phyloP scores from a whole-genome alignment of 2,888 invertebrate genomes.

The Calliphora vomitoria region DNA sequence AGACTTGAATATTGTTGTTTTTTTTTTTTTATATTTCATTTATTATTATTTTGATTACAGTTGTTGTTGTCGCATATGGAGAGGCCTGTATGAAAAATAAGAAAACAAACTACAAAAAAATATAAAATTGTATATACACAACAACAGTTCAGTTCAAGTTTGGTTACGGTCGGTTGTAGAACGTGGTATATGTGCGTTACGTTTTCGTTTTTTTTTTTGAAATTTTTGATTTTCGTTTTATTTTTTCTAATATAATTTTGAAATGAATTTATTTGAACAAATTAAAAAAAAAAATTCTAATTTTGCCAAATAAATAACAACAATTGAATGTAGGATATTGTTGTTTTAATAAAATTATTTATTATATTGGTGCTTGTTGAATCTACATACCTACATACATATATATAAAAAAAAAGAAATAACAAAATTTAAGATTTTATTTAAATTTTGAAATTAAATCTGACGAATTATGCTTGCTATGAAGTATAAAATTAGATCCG shows the following conservation, averaged over 20 bases:
- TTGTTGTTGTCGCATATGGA: slow-evolving; percentile 37
- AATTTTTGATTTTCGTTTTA: slow-evolving; percentile 31
- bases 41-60: slow-evolving; percentile 37
- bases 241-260: slow-evolving; percentile 36
- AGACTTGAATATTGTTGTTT: slow-evolving; percentile 44
- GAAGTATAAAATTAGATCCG: slow-evolving; percentile 10
- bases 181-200: slow-evolving; percentile 57
- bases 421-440: slow-evolving; percentile 26
- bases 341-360: slow-evolving; percentile 15
- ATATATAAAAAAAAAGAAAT: not conserved
- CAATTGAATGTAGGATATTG: slow-evolving; percentile 42
- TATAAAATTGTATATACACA: slow-evolving; percentile 40
- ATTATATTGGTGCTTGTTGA: not conserved
- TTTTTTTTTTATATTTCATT: not conserved
- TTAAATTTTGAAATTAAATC: slow-evolving; percentile 30
- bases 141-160: slow-evolving; percentile 74
- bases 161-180: slow-evolving; percentile 72
- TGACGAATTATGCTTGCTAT: not conserved
- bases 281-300: slow-evolving; percentile 14
- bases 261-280: slow-evolving; percentile 13
- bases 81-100: slow-evolving; percentile 37
- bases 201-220: slow-evolving; percentile 41
- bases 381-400: not conserved
- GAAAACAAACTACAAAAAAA: slow-evolving; percentile 41
- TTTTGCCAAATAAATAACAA: slow-evolving; percentile 25